A percentile compares a stretch with the other conserved stretches of the same genome.
Evolutionary conservation across 2,113 vertebrate genomes (phyloP).

Genomic region (Brachyhypopomus occidentalis): DNA sequence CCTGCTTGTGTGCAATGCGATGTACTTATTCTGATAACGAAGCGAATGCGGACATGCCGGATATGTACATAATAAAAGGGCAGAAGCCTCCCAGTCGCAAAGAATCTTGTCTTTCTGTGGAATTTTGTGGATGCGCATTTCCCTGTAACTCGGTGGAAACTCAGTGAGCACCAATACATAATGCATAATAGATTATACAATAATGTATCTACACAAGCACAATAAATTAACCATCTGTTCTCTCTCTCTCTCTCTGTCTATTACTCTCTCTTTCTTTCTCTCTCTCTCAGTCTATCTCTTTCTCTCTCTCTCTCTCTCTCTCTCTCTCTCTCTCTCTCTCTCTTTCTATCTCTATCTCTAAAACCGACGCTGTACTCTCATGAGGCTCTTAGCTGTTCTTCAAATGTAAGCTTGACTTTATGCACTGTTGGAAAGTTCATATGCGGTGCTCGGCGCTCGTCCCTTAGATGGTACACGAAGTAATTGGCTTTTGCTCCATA

Average conservation of each 20-base stretch:
- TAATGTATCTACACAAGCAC: conserved; percentile 28
- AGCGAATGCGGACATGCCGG: not conserved
- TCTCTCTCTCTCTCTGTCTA: not conserved
- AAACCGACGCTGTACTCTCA: too few relatives aligned
- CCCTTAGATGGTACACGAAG: not conserved
- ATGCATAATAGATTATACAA: conserved; percentile 11
- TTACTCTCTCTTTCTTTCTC: not conserved
- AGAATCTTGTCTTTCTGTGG: not conserved
- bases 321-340: not conserved
- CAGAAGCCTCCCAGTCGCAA: not conserved
- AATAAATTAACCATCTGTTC: not conserved
- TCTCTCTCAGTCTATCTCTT: not conserved
- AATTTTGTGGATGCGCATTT: not conserved
- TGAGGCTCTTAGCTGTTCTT: not conserved
- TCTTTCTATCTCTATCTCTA: not conserved
- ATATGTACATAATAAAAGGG: not conserved
- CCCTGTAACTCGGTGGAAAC: not conserved
- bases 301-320: not conserved
- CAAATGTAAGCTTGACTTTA: not conserved
- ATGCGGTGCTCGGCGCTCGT: not conserved
- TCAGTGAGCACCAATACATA: not conserved
- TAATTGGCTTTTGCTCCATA: not conserved
- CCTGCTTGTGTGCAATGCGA: not conserved
- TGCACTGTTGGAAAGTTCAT: not conserved
- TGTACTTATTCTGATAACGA: not conserved